Evolutionary conservation across 2,888 invertebrate genomes (phyloP).

Genomic region (Branchipolynoe longqiensis): DNA sequence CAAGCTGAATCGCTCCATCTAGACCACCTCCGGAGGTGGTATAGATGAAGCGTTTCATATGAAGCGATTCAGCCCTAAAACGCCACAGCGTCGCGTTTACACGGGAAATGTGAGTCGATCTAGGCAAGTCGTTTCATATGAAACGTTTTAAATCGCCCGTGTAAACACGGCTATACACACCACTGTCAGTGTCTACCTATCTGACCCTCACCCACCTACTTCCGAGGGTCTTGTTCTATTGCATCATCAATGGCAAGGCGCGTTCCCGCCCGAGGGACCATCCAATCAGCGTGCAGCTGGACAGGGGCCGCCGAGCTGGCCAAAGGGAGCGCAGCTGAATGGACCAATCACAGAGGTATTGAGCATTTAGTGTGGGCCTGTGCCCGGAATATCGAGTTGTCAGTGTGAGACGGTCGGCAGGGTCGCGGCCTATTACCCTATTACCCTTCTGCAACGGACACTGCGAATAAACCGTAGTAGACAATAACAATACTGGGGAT

Average conservation of each 20-base stretch:
- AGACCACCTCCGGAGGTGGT: too few species aligned
- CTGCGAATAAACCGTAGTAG: too few species aligned
- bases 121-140: too few species aligned
- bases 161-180: background rate
- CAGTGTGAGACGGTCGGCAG: too few species aligned
- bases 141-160: background rate
- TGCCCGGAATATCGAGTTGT: background rate
- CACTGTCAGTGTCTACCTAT: background rate
- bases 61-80: too few species aligned
- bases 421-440: too few species aligned
- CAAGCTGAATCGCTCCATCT: too few species aligned
- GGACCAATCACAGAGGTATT: slow-evolving; percentile 22
- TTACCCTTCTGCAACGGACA: too few species aligned
- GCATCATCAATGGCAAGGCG: background rate
- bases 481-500: too few species aligned
- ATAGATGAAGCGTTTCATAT: too few species aligned
- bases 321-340: background rate
- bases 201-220: background rate
- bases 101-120: too few species aligned
- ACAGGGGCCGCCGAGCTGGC: background rate
- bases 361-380: slow-evolving; percentile 15
- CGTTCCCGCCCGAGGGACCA: background rate
- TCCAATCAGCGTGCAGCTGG: background rate
- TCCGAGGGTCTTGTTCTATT: background rate
- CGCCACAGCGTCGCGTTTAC: too few species aligned